A percentile compares a stretch with the other conserved stretches of the same genome.
phyloP scores from a whole-genome alignment of 2,888 invertebrate genomes.

The Macrosoma leucophasiata region DNA sequence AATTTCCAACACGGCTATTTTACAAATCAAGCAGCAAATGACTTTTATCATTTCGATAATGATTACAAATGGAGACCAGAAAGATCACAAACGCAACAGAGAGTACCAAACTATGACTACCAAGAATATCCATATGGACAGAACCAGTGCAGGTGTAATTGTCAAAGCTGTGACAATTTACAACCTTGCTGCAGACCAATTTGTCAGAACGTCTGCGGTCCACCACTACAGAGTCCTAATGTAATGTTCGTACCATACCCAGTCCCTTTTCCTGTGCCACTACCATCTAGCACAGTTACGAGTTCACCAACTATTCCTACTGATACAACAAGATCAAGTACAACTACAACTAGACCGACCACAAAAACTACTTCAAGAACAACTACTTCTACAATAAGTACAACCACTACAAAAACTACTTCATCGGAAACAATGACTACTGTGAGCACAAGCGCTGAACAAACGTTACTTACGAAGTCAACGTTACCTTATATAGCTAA shows the following conservation, averaged over 20 bases:
- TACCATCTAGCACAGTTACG: conserved; percentile 5
- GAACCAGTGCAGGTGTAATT: conserved; percentile 20
- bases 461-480: too few species aligned
- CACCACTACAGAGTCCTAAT: conserved; percentile 4
- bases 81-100: too few species aligned
- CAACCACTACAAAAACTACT: conserved; percentile 2
- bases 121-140: too few species aligned
- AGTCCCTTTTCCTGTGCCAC: conserved; percentile 20
- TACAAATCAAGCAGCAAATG: too few species aligned
- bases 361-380: conserved; percentile 4
- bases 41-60: too few species aligned
- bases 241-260: conserved; percentile 24
- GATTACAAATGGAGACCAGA: too few species aligned
- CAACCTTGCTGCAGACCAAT: conserved; percentile 20
- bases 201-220: conserved; percentile 21
- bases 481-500: background rate
- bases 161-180: conserved; percentile 20
- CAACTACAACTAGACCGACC: background rate
- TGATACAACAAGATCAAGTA: conserved; percentile 1
- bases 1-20: too few species aligned
- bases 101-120: too few species aligned
- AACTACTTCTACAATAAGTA: conserved; percentile 4
- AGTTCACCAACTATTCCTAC: conserved; percentile 6
- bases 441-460: background rate
- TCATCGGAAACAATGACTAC: background rate